phyloP scores from a whole-genome alignment of 1,140 invertebrate genomes.

The Leptinotarsa texana region DNA sequence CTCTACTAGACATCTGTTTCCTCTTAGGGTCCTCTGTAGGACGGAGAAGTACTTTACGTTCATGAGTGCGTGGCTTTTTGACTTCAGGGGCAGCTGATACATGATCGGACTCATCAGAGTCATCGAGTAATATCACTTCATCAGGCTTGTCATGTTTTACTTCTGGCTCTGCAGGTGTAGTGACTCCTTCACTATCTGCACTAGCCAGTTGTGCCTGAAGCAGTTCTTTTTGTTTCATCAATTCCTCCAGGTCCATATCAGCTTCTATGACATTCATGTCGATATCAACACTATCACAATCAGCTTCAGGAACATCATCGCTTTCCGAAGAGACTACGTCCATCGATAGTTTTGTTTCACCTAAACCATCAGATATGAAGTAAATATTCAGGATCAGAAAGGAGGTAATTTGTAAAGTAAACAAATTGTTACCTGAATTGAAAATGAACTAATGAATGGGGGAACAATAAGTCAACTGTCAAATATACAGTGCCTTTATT shows the following conservation, averaged over 20 bases:
- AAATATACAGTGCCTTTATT: no score
- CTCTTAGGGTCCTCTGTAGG: constrained; percentile 42
- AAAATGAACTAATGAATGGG: not conserved
- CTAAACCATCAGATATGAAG: constrained; percentile 36
- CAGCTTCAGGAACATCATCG: constrained; percentile 68
- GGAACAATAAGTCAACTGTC: no score
- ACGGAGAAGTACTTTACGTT: constrained; percentile 45
- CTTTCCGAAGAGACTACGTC: constrained; percentile 73
- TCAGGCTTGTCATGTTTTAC: constrained; percentile 39
- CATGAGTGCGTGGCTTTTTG: constrained; percentile 55
- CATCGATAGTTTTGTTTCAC: constrained; percentile 49
- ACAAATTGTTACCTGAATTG: not conserved
- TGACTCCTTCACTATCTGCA: constrained; percentile 58
- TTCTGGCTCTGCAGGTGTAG: constrained; percentile 36
- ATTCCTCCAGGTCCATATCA: constrained; percentile 83
- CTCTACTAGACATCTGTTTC: constrained; percentile 44
- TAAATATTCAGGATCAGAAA: not conserved
- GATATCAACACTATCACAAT: constrained; percentile 72
- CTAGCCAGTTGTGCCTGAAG: constrained; percentile 66
- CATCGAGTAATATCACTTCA: constrained; percentile 53
- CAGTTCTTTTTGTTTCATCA: constrained; percentile 85
- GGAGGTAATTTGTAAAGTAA: no score
- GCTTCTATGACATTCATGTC: constrained; percentile 79
- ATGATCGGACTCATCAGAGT: constrained; percentile 52
- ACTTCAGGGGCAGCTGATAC: constrained; percentile 48